Evolutionary conservation across 2,888 invertebrate genomes (phyloP).

Genomic region (Lamproptera curius): DNA sequence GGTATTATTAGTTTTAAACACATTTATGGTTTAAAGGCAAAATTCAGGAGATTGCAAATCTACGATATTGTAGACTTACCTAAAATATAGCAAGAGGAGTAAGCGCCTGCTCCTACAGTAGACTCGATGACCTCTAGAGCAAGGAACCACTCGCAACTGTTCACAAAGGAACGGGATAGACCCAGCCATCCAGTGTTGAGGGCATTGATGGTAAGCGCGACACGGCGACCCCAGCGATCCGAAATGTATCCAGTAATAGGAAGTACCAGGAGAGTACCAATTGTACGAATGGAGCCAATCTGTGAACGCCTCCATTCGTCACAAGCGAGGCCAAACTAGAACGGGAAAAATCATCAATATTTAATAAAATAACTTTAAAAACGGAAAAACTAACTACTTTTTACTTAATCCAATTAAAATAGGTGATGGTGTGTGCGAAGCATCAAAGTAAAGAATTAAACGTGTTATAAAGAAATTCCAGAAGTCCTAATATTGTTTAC

Average conservation of each 20-base stretch:
- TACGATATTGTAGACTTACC: too few species aligned
- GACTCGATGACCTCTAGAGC: constrained; percentile 85
- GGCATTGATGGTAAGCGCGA: constrained; percentile 79
- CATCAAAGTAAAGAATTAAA: too few species aligned
- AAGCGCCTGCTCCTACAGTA: constrained; percentile 82
- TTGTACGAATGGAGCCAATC: constrained; percentile 85
- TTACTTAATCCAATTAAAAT: too few species aligned
- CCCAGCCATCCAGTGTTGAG: constrained; percentile 82
- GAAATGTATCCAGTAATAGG: constrained; percentile 85
- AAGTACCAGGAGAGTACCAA: constrained; percentile 84
- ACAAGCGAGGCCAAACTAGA: constrained; percentile 81
- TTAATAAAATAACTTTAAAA: too few species aligned
- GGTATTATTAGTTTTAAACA: too few species aligned
- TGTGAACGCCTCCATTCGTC: constrained; percentile 85
- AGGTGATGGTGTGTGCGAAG: too few species aligned
- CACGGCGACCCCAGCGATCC: constrained; percentile 84
- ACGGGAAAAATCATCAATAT: constrained; percentile 6
- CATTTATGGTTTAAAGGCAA: too few species aligned
- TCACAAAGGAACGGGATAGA: constrained; percentile 82
- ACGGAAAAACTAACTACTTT: too few species aligned
- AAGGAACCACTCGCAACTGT: constrained; percentile 83
- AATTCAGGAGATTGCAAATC: too few species aligned
- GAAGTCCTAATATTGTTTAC: too few species aligned
- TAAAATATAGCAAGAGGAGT: constrained; percentile 84
- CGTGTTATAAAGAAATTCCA: too few species aligned